Evolutionary conservation across 2,888 invertebrate species (phyloP), one percentile per base, ranked within the genome.

Genomic region (Drosophila colorata): DNA sequence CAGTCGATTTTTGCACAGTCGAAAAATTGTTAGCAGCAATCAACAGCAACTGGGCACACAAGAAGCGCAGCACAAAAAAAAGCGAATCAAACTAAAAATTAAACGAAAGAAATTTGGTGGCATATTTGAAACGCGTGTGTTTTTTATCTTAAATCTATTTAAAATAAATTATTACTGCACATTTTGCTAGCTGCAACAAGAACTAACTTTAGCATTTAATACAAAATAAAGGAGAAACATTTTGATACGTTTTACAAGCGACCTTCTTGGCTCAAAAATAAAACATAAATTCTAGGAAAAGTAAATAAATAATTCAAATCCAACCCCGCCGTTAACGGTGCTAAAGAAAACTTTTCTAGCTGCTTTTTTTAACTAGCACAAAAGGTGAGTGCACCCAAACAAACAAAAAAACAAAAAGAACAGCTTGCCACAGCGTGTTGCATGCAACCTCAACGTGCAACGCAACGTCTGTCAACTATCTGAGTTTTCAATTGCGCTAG

Each of bases 1-100:
- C 69, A 72, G 78, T 78, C 77, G 87, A 83, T 77, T 85, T 85
- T 86, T 61, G 88, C 85, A 79, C 79, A 83, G 87, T 83, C 82
- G 77, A 85, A 87, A 78, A 75, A 51, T 68, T 79, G 68, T 74
- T 72, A 72, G 78, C 87, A 81, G 75, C 81, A 85, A 72, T 69
- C 79, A 83, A 74, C 77, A 80, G 83, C 63, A 69, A 69, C 58
- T 52, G 44, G 64, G 60, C 66, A 57, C 60, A 65, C 52, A 78
- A 67, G 68, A 70, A 74, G 60, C 75, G 59, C 65, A 78, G 65
- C 43, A 41, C 68, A 40, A 68, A 52, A 69, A 71, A 59, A 48
- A 49, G 46, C n/a, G n/a, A 48, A 53, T 33, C 48, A 44, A 37
- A 55, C 51, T 16, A 8, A 49, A 51, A 47, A 46, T 55, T 31